These are phyloP conservation scores for Trichoplusia ni DNA, from an alignment of 1,140 invertebrate genomes.

Conservation along the genomic window DNA sequence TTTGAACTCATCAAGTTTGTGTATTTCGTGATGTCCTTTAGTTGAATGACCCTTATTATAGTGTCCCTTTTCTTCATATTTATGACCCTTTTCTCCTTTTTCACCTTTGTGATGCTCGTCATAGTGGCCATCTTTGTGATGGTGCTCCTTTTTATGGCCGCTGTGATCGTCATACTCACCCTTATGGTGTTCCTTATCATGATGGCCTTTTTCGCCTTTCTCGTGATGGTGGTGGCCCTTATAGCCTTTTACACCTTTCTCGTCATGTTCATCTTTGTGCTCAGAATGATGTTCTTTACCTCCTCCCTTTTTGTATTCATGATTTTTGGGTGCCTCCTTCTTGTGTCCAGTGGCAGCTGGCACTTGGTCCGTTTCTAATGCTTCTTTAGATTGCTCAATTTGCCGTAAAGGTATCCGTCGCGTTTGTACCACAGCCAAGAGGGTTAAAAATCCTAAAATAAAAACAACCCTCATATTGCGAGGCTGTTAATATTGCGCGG, in stretches of 20 bases:
- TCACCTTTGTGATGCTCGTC: slow-evolving; percentile 87
- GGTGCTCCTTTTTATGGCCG: slow-evolving; percentile 87
- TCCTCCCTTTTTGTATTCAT: slow-evolving; percentile 82
- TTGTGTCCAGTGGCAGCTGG: slow-evolving; percentile 83
- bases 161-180: slow-evolving; percentile 88
- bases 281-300: slow-evolving; percentile 80
- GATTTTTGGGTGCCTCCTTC: slow-evolving; percentile 82
- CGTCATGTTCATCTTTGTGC: slow-evolving; percentile 80
- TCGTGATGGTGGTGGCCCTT: slow-evolving; percentile 86
- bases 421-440: slow-evolving; percentile 49
- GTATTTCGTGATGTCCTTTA: slow-evolving; percentile 89
- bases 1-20: slow-evolving; percentile 87
- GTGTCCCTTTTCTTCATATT: slow-evolving; percentile 83
- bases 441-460: slow-evolving; percentile 54
- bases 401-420: slow-evolving; percentile 55
- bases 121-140: slow-evolving; percentile 87
- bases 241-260: slow-evolving; percentile 86
- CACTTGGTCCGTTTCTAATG: slow-evolving; percentile 69
- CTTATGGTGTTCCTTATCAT: slow-evolving; percentile 86
- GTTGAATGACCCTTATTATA: slow-evolving; percentile 90
- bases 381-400: slow-evolving; percentile 51
- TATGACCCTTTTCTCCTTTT: slow-evolving; percentile 85
- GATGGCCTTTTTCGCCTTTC: slow-evolving; percentile 87
- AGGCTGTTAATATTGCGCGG: slow-evolving; percentile 30
- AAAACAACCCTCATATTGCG: slow-evolving; percentile 61